phyloP scores from a whole-genome alignment of 2,113 vertebrate species.

The Cyanistes caeruleus region DNA sequence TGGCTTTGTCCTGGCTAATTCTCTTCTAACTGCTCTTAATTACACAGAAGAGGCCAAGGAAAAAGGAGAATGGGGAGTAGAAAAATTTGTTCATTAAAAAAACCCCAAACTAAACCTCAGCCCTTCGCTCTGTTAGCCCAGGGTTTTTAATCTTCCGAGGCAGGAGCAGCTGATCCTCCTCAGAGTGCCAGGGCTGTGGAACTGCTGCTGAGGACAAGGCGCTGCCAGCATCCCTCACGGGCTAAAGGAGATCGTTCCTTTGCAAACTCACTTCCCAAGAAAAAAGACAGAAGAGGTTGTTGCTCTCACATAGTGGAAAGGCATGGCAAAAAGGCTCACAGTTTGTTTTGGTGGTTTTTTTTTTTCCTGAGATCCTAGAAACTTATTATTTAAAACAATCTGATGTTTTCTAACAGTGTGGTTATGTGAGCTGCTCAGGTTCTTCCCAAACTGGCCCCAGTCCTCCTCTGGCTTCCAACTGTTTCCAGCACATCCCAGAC shows the following conservation, averaged over 20 bases:
- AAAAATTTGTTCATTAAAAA: background rate
- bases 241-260: background rate
- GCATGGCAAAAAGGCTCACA: background rate
- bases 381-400: background rate
- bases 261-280: background rate
- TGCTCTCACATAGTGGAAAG: rapidly evolving
- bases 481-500: background rate
- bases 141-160: background rate
- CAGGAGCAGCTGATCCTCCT: background rate
- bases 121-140: rapidly evolving
- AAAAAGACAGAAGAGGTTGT: background rate
- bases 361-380: background rate
- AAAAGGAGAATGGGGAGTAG: background rate
- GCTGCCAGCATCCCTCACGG: rapidly evolving
- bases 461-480: background rate
- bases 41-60: background rate
- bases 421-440: background rate
- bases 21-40: background rate
- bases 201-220: background rate
- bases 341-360: background rate
- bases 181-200: background rate
- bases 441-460: background rate
- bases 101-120: rapidly evolving
- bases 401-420: background rate
- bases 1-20: background rate